Evolutionary conservation across 2,797 vertebrate species (phyloP).

Genomic region (Sebastes iracundus): DNA sequence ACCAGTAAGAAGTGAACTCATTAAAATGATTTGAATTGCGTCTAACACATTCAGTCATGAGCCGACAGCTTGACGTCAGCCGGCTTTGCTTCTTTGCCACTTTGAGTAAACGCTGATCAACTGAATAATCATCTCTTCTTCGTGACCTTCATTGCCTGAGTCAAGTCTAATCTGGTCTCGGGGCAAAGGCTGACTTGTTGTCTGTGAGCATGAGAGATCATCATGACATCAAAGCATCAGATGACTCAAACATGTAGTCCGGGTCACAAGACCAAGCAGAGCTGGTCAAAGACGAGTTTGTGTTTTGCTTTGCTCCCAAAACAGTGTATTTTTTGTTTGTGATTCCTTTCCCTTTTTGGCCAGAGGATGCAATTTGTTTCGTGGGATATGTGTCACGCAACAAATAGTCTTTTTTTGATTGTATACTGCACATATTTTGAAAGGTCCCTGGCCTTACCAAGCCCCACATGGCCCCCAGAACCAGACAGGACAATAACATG

Average conservation of each 20-base stretch:
- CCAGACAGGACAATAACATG: neutral
- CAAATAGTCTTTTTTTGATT: neutral
- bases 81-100: slow-evolving; percentile 27
- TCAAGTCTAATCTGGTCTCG: slow-evolving; percentile 39
- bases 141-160: slow-evolving; percentile 51
- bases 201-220: slow-evolving; percentile 26
- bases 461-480: neutral
- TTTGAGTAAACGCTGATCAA: slow-evolving; percentile 51
- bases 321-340: neutral
- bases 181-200: slow-evolving; percentile 27
- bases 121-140: slow-evolving; percentile 46
- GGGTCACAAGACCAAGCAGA: slow-evolving; percentile 29
- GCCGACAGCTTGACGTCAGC: slow-evolving; percentile 34
- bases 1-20: slow-evolving; percentile 26
- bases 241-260: slow-evolving; percentile 46
- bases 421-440: slow-evolving; percentile 13
- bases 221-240: slow-evolving; percentile 32
- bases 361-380: slow-evolving; percentile 5
- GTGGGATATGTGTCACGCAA: slow-evolving; percentile 7
- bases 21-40: slow-evolving; percentile 49
- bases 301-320: slow-evolving; percentile 1
- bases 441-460: neutral
- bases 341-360: slow-evolving; percentile 7
- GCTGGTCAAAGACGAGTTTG: slow-evolving; percentile 35
- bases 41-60: slow-evolving; percentile 40